Percentiles rank a stretch among this genome's conserved stretches.
phyloP scores from a whole-genome alignment of 2,888 invertebrate species.

The Dastarcus helophoroides region DNA sequence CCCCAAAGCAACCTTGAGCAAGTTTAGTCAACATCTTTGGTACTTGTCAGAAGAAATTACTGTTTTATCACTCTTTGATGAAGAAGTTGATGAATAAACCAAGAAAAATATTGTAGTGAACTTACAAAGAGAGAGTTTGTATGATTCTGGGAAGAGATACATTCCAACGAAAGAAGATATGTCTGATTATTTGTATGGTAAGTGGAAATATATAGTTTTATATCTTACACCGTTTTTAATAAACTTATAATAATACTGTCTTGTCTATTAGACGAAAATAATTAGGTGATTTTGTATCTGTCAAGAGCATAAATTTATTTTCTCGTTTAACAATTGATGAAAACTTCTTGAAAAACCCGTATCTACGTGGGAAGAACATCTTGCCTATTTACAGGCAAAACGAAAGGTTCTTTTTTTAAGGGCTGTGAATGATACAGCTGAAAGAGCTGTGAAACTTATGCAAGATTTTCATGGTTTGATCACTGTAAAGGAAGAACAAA shows the following conservation, averaged over 20 bases:
- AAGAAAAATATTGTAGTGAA: constrained; percentile 13
- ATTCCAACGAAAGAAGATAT: constrained; percentile 8
- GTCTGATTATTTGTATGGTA: no score
- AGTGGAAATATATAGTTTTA: no score
- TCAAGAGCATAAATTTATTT: no score
- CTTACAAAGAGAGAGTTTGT: background rate
- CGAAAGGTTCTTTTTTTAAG: constrained; percentile 13
- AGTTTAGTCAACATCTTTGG: constrained; percentile 13
- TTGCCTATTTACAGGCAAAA: constrained; percentile 14
- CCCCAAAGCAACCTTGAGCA: constrained; percentile 15
- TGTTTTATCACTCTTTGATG: constrained; percentile 10
- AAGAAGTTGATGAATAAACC: constrained; percentile 12
- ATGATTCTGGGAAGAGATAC: no score
- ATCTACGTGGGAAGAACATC: no score
- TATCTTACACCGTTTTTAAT: no score
- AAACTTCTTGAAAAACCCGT: no score
- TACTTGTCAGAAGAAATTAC: constrained; percentile 16
- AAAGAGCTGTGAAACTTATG: constrained; percentile 18
- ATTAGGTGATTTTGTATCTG: no score
- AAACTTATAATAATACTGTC: no score
- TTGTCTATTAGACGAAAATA: background rate
- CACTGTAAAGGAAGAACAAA: constrained; percentile 18
- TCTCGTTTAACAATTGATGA: no score
- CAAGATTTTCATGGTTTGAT: constrained; percentile 19
- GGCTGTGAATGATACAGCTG: constrained; percentile 15